These are phyloP conservation scores for Simalia tracyae DNA, from an alignment of 2,797 vertebrate genomes.

Conservation along the genomic window DNA sequence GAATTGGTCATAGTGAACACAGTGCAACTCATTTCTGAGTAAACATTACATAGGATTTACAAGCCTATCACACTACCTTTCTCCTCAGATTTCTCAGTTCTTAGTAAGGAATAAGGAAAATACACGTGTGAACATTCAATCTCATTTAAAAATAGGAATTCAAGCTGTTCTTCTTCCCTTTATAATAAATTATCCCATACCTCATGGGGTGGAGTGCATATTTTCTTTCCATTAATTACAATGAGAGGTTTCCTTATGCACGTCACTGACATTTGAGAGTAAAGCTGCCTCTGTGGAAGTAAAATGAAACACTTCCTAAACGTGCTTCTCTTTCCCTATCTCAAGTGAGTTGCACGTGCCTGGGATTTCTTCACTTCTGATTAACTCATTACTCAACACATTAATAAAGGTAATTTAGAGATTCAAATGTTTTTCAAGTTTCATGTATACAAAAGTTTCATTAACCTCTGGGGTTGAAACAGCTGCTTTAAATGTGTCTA, in stretches of 20 bases:
- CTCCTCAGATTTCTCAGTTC: not conserved
- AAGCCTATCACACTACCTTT: not conserved
- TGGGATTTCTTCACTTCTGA: not conserved
- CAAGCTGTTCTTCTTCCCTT: not conserved
- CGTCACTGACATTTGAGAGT: slow-evolving; percentile 23
- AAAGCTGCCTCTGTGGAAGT: slow-evolving; percentile 50
- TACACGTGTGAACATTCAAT: not conserved
- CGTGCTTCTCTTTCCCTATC: slow-evolving; percentile 43
- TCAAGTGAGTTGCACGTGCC: slow-evolving; percentile 25
- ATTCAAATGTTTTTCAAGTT: slow-evolving; percentile 17
- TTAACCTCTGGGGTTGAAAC: not conserved
- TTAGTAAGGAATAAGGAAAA: not conserved
- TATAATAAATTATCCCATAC: slow-evolving; percentile 30
- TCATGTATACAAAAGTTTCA: not conserved
- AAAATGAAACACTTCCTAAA: slow-evolving; percentile 51
- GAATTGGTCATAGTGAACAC: too few relatives aligned
- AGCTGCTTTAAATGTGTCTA: not conserved
- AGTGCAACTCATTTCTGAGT: not conserved
- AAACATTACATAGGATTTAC: not conserved
- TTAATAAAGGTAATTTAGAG: slow-evolving; percentile 39
- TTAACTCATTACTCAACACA: slow-evolving; percentile 36
- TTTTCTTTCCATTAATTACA: slow-evolving; percentile 37
- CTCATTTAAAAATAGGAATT: not conserved
- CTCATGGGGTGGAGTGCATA: not conserved
- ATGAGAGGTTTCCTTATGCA: slow-evolving; percentile 41